Conservation (phyloP, 2,888 invertebrate genomes). For the Colostygia pectinataria region DNA sequence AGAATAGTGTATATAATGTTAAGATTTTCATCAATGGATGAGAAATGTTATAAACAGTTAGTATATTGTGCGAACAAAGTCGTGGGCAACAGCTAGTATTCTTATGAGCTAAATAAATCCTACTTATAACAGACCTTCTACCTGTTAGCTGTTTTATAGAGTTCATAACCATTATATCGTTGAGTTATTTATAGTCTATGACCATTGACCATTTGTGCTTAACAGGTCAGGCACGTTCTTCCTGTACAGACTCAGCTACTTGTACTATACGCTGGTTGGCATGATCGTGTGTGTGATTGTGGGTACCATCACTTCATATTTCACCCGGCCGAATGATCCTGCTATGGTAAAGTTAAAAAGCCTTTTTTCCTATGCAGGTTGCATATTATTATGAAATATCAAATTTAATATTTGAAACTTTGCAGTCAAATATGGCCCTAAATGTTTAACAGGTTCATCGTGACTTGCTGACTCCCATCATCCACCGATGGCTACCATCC, state of each 20-base stretch:
- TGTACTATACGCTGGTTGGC: slow-evolving; percentile 90
- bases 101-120: too few species aligned
- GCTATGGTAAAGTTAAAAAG: slow-evolving; percentile 66
- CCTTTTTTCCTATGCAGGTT: too few species aligned
- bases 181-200: slow-evolving; percentile 22
- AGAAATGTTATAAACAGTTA: too few species aligned
- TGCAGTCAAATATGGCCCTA: too few species aligned
- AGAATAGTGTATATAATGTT: too few species aligned
- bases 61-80: too few species aligned
- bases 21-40: too few species aligned
- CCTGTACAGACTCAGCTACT: slow-evolving; percentile 88
- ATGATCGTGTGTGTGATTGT: slow-evolving; percentile 85
- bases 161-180: not conserved
- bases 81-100: too few species aligned
- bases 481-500: slow-evolving; percentile 80
- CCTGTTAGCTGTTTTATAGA: too few species aligned
- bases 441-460: slow-evolving; percentile 80
- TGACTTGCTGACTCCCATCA: slow-evolving; percentile 85
- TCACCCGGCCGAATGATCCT: slow-evolving; percentile 85
- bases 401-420: too few species aligned
- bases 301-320: slow-evolving; percentile 86
- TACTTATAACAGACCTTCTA: too few species aligned
- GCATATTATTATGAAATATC: too few species aligned
- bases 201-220: slow-evolving; percentile 25
- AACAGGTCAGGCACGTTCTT: slow-evolving; percentile 84